Evolutionary conservation across 2,888 invertebrate species (phyloP), one percentile per base, ranked within the genome.

Genomic region (Torymus aiolomorphi): DNA sequence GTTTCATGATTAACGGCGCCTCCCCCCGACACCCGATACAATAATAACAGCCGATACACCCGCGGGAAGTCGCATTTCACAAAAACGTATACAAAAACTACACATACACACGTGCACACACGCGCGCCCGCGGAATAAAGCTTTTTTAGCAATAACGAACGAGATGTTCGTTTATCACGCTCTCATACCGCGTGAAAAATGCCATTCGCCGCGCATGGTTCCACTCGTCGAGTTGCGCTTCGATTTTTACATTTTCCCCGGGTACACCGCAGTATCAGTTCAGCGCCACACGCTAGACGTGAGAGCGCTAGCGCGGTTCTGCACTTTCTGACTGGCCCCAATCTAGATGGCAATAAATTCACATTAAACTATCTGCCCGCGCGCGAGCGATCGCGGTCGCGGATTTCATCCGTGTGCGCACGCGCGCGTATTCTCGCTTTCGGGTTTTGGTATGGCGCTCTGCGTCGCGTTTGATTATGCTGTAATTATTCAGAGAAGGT

Each of bases 341-440:
- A 89, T 89, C 89, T 86, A 86, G 89, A 89, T 89, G 85, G 87
- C 88, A 89, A 89, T 89, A 89, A 89, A 89, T 89, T 88, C 89
- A 89, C 89, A 89, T 89, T 89, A 89, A 89, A 89, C 89, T 89
- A 89, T 89, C 89, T 87, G 86, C 86, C 83, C 78, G 76, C 73
- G 81, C 13, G 16, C 31, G 78, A 65, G 73, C 63, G 78, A 78
- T 75, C 72, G 81, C 42, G 78, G 49, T 63, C 51, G 69, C 49
- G 78, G 61, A 66, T 75, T 75, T 59, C 18, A 59, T 16, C 79
- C 81, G 66, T 70, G 42, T 10, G 8, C 42, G 42, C 5, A 42
- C 8, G 42, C 42, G 8, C 78, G 80, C 75, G 61, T 84, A 82
- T 76, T 83, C 82, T 80, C 80, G 76, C 81, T 1, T 20, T 78